These are phyloP conservation scores for Spea multiplicata DNA, from an alignment of 2,113 vertebrate species.

Conservation along the genomic window DNA sequence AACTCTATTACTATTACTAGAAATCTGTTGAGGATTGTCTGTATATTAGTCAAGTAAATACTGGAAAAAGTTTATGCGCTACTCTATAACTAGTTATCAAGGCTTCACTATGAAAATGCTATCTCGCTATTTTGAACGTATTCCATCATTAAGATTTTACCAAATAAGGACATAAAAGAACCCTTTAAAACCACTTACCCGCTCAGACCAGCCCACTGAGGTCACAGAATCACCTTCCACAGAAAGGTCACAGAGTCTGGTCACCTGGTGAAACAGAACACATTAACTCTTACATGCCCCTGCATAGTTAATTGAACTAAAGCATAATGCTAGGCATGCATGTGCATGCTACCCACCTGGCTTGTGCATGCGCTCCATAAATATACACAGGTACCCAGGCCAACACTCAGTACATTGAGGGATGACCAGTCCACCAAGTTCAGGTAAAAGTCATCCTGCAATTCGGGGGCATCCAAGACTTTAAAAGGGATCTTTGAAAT, in stretches of 20 bases:
- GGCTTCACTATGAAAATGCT: too few species aligned
- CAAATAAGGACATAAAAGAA: too few species aligned
- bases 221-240: conserved; percentile 97
- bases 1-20: too few species aligned
- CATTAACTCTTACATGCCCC: background rate
- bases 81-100: too few species aligned
- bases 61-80: too few species aligned
- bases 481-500: conserved; percentile 99
- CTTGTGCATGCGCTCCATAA: conserved; percentile 98
- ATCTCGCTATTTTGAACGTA: too few species aligned
- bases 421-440: conserved; percentile 99
- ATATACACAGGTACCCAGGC: conserved; percentile 95
- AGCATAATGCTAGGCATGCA: background rate
- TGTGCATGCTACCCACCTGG: conserved; percentile 70
- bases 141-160: too few species aligned
- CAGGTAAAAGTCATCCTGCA: conserved; percentile 98
- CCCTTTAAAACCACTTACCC: conserved; percentile 68
- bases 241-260: conserved; percentile 92
- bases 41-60: too few species aligned
- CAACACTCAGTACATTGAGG: conserved; percentile 94
- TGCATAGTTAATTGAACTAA: too few species aligned
- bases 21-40: too few species aligned
- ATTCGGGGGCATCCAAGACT: conserved; percentile 92
- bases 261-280: conserved; percentile 71
- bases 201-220: conserved; percentile 96